Evolutionary conservation across 2,888 invertebrate species (phyloP), one percentile per base, ranked within the genome.

Genomic region (Agrotis ipsilon): DNA sequence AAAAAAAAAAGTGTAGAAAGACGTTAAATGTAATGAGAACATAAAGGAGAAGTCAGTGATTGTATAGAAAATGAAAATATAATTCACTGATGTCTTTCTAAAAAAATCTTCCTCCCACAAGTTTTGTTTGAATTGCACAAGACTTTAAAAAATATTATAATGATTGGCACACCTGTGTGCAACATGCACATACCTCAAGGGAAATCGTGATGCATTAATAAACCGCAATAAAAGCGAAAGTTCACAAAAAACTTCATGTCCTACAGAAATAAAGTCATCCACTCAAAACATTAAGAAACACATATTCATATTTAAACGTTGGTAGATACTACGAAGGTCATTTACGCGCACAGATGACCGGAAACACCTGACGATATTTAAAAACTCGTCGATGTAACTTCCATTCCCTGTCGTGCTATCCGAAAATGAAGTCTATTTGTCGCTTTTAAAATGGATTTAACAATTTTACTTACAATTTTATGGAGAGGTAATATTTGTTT

Each of bases 401-500:
- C 60, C 73, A 83, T 65, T 66, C 45, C 9, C 49, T 73, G 72
- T 72, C 69, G 71, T 68, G 72, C 68, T 72, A 18, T 68, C 60
- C 65, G 73, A 84, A 87, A 88, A 85, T 84, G 82, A 65, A 67
- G 72, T 81, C 75, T 84, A 88, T 88, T 86, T 85, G 87, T 88
- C 88, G 84, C 81, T 87, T 87, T 88, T 86, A 75, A 85, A 86
- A 85, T 75, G 64, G 77, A 68, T 75, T 82, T 65, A 72, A 81
- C 79, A 14, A 5, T 32, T 32, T n/a, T n/a, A 32, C 32, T 32
- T 32, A 32, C 7, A 32, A 3, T 32, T 7, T 32, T 32, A 32
- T 27, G 7, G 7, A 32, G 7, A 6, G 32, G 32, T 32, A 32
- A 32, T 5, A 6, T 32, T 32, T 32, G 32, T 32, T 32, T 32